Conservation (phyloP, 2,888 invertebrate genomes). For the Gerris lacustris region DNA sequence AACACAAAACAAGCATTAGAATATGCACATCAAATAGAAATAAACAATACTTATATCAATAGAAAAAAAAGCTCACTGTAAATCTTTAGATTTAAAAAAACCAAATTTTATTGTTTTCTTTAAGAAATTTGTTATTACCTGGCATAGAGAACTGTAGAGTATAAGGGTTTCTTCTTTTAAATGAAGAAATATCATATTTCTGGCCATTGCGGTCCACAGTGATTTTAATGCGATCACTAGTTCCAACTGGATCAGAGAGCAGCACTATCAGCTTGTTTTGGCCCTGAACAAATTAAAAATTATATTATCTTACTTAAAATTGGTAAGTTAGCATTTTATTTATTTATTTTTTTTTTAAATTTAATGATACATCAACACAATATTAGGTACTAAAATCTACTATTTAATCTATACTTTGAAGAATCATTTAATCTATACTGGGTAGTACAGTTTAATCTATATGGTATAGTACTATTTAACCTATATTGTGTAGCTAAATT, state of each 20-base stretch:
- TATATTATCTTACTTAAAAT: not conserved
- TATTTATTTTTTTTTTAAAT: no score
- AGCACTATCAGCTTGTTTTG: slow-evolving; percentile 71
- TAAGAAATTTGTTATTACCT: slow-evolving; percentile 37
- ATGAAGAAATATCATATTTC: slow-evolving; percentile 56
- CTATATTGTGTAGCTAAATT: no score
- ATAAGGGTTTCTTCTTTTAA: slow-evolving; percentile 71
- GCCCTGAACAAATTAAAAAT: slow-evolving; percentile 44
- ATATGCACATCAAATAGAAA: no score
- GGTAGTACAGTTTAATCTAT: no score
- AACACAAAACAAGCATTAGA: not conserved
- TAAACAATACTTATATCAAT: no score
- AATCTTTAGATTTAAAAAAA: not conserved
- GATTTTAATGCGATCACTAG: slow-evolving; percentile 64
- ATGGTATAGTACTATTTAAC: no score
- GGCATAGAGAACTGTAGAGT: slow-evolving; percentile 74
- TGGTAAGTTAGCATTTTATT: no score
- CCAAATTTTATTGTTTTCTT: not conserved
- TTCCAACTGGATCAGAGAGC: slow-evolving; percentile 61
- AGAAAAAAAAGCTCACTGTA: no score
- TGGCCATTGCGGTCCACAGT: slow-evolving; percentile 71
- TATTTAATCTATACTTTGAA: no score
- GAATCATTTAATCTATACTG: no score
- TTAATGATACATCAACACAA: no score
- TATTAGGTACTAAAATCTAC: no score